phyloP scores from a whole-genome alignment of 2,797 vertebrate genomes.

The Heteromormyrus szaboi region DNA sequence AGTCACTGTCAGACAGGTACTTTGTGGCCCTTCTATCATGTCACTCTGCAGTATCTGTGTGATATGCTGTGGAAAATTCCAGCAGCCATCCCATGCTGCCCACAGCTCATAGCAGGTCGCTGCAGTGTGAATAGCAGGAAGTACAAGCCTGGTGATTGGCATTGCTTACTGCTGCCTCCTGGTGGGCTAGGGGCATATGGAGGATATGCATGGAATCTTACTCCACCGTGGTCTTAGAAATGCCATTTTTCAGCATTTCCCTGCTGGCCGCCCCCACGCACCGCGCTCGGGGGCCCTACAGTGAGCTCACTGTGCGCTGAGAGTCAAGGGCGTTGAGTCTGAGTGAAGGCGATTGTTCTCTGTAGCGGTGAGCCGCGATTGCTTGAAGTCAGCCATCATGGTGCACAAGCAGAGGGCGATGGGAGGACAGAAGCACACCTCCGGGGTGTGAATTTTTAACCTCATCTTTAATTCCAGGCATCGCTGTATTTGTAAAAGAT shows the following conservation, averaged over 20 bases:
- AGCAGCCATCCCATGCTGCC: background rate
- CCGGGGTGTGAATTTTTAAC: slow-evolving; percentile 4
- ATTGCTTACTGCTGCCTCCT: background rate
- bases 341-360: slow-evolving; percentile 4
- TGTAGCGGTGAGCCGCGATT: background rate
- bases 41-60: background rate
- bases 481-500: background rate
- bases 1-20: background rate
- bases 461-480: slow-evolving; percentile 3
- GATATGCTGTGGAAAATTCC: background rate
- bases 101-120: background rate
- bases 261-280: background rate
- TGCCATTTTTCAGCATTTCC: background rate
- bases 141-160: background rate
- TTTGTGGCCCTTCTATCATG: background rate
- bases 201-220: background rate
- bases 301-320: background rate
- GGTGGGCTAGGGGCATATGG: background rate
- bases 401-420: background rate
- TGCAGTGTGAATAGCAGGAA: background rate
- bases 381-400: background rate
- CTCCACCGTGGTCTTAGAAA: background rate
- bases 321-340: background rate
- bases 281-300: background rate
- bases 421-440: background rate